These are phyloP conservation scores for Heterochromis multidens DNA, from an alignment of 2,113 vertebrate genomes.

Conservation along the genomic window DNA sequence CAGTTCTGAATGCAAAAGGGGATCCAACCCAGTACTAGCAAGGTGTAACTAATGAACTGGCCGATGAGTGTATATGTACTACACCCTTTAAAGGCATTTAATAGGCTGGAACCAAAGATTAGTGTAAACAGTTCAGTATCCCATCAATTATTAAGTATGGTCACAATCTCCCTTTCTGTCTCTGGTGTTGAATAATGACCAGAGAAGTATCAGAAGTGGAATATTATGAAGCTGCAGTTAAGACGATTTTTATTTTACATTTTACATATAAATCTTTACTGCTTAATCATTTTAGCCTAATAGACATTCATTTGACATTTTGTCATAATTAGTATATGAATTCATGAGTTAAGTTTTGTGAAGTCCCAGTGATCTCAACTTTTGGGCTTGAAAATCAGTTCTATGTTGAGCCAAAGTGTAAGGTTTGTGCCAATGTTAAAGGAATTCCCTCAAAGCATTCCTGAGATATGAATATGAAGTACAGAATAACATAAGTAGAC, in stretches of 20 bases:
- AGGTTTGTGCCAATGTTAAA: neutral
- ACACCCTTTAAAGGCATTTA: neutral
- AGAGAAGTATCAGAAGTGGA: neutral
- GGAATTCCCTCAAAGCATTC: neutral
- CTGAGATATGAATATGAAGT: neutral
- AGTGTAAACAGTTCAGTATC: neutral
- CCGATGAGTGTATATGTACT: neutral
- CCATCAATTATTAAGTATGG: neutral
- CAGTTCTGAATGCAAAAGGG: neutral
- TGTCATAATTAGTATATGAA: neutral
- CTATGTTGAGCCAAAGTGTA: neutral
- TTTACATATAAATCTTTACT: neutral
- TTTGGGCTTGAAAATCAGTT: neutral
- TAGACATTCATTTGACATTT: neutral
- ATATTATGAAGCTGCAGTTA: neutral
- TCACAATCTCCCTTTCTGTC: neutral
- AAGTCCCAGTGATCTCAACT: too few species aligned
- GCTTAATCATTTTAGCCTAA: neutral
- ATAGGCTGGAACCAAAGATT: neutral
- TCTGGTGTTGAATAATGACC: neutral
- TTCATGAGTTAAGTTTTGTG: neutral
- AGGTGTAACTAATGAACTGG: rapidly evolving
- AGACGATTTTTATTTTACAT: neutral
- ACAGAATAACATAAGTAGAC: neutral
- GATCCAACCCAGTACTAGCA: neutral